Percentiles rank a stretch among this genome's conserved stretches.
phyloP scores from a whole-genome alignment of 1,140 invertebrate species.

The Zophobas atratus region DNA sequence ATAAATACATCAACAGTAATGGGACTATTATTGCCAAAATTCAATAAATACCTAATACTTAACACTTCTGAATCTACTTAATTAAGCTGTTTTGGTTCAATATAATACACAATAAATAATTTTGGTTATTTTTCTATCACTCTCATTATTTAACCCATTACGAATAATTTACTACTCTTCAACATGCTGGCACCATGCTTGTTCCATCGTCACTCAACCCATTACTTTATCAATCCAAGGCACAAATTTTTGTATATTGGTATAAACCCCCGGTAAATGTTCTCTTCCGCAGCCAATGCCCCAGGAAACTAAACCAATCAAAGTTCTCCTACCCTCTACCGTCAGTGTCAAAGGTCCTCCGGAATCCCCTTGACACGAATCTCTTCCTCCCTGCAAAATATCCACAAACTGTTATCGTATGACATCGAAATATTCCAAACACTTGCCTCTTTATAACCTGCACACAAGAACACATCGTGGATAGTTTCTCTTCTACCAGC shows the following conservation, averaged over 20 bases:
- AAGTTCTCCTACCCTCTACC: constrained; percentile 84
- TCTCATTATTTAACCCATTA: constrained; percentile 22
- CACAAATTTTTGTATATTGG: constrained; percentile 92
- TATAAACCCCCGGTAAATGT: constrained; percentile 91
- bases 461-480: constrained; percentile 94
- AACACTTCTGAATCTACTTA: constrained; percentile 34
- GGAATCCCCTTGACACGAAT: constrained; percentile 86
- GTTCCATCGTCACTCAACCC: constrained; percentile 66
- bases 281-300: constrained; percentile 92
- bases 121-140: constrained; percentile 37
- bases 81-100: constrained; percentile 33
- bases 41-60: constrained; percentile 8
- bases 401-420: constrained; percentile 20
- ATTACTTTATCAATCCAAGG: constrained; percentile 92
- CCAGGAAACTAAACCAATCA: constrained; percentile 93
- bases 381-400: constrained; percentile 74
- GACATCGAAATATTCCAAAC: constrained; percentile 46
- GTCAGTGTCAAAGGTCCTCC: constrained; percentile 88
- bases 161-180: constrained; percentile 37
- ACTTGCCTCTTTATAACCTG: constrained; percentile 89
- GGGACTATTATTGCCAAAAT: constrained; percentile 17
- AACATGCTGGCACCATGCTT: constrained; percentile 51
- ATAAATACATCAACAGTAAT: constrained; percentile 37
- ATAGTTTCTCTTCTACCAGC: constrained; percentile 92
- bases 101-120: constrained; percentile 41